A percentile compares a stretch with the other conserved stretches of the same genome.
Evolutionary conservation across 2,888 invertebrate species (phyloP).

Genomic region (Drosophila atroscutellata): DNA sequence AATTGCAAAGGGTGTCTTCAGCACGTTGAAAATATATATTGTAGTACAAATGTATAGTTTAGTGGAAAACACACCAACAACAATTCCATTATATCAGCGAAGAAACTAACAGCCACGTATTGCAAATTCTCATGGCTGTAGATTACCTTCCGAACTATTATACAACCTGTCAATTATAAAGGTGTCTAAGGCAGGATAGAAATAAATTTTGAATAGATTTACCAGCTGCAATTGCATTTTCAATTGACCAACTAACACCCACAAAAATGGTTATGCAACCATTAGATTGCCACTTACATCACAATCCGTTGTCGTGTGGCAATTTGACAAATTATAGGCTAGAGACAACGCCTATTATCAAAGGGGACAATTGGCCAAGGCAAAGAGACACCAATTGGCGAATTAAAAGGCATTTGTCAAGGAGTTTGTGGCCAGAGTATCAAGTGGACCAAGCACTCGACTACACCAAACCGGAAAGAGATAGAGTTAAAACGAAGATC

Average conservation of each 20-base stretch:
- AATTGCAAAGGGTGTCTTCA: not conserved
- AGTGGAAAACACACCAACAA: too few species aligned
- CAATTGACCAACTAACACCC: constrained; percentile 12
- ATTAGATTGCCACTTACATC: constrained; percentile 7
- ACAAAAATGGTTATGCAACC: constrained; percentile 9
- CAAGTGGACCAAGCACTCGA: constrained; percentile 41
- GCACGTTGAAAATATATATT: not conserved
- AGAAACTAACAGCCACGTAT: not conserved
- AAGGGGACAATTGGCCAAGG: too few species aligned
- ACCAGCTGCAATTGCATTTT: not conserved
- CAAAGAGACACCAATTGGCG: too few species aligned
- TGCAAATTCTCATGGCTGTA: constrained; percentile 1
- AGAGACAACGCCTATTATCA: constrained; percentile 27
- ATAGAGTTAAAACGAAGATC: not conserved
- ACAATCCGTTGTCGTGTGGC: constrained; percentile 38
- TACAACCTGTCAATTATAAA: not conserved
- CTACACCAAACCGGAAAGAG: constrained; percentile 1
- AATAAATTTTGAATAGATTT: constrained; percentile 5
- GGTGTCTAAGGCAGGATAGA: not conserved
- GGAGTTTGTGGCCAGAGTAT: constrained; percentile 57
- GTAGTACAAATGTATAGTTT: too few species aligned
- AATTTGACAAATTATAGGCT: constrained; percentile 68
- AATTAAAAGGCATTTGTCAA: constrained; percentile 66
- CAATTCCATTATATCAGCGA: not conserved
- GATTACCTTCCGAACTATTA: not conserved